Percentiles rank a stretch among this genome's conserved stretches.
These are phyloP conservation scores for Lamellibrachia columna DNA, from an alignment of 2,888 invertebrate species.

Conservation along the genomic window DNA sequence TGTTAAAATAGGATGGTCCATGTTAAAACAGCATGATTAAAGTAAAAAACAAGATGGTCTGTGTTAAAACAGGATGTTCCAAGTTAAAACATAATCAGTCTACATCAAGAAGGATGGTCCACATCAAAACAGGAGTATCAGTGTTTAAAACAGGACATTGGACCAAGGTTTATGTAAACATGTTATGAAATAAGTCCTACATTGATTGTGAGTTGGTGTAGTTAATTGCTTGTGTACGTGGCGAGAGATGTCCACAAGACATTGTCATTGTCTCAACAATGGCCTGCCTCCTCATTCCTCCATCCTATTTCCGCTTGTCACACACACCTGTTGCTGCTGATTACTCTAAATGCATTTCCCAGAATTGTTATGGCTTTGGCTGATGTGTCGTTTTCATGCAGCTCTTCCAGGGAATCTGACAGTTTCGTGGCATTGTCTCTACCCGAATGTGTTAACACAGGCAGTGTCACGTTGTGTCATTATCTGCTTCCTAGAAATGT, in stretches of 20 bases:
- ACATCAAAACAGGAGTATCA: no score
- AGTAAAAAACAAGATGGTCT: no score
- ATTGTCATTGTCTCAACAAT: not conserved
- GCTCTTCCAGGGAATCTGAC: not conserved
- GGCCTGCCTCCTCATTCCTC: not conserved
- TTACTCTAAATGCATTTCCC: not conserved
- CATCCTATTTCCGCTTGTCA: not conserved
- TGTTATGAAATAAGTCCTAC: no score
- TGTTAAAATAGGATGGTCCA: no score
- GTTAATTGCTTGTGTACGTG: no score
- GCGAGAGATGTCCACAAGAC: not conserved
- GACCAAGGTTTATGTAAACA: no score
- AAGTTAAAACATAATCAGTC: no score
- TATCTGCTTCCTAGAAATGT: not conserved
- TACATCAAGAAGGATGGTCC: no score
- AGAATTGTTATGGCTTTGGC: not conserved
- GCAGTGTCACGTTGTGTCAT: not conserved
- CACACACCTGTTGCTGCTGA: not conserved
- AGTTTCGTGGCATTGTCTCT: conserved; percentile 4
- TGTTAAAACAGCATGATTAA: no score
- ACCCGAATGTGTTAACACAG: not conserved
- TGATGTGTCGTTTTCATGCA: not conserved
- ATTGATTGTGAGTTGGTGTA: no score
- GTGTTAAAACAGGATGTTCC: no score
- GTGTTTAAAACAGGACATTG: no score